Percentiles rank a stretch among this genome's conserved stretches.
Evolutionary conservation across 2,888 invertebrate species (phyloP).

Genomic region (Dascillus cervinus): DNA sequence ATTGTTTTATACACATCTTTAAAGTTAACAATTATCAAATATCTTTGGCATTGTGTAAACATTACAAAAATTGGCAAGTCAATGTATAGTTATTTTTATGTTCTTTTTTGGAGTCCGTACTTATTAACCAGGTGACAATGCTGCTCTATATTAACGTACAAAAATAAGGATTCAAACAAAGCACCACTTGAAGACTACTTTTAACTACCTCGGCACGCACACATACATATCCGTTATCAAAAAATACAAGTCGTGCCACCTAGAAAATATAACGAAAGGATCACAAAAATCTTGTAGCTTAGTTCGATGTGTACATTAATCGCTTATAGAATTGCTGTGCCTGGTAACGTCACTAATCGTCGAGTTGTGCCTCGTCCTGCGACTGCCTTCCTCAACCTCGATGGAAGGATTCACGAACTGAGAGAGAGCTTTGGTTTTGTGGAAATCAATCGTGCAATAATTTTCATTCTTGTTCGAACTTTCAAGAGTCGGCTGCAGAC

Average conservation of each 20-base stretch:
- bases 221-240: constrained; percentile 1
- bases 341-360: constrained; percentile 55
- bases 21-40: constrained; percentile 28
- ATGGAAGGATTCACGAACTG: constrained; percentile 62
- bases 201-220: background rate
- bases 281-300: constrained; percentile 9
- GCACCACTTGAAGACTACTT: background rate
- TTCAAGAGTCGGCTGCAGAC: constrained; percentile 38
- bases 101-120: constrained; percentile 1
- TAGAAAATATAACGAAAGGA: constrained; percentile 3
- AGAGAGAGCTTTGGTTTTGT: constrained; percentile 84
- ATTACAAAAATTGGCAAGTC: constrained; percentile 23
- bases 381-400: constrained; percentile 58
- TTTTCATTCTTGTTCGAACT: constrained; percentile 53
- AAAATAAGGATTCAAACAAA: background rate
- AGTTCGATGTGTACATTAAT: constrained; percentile 32
- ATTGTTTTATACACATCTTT: constrained; percentile 20
- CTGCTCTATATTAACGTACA: constrained; percentile 1
- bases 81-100: too few species aligned
- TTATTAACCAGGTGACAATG: constrained; percentile 5
- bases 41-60: constrained; percentile 33
- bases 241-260: constrained; percentile 8
- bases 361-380: constrained; percentile 78
- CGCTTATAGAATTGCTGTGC: constrained; percentile 55
- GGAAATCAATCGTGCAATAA: constrained; percentile 90